These are phyloP conservation scores for Ormia ochracea DNA, from an alignment of 2,888 invertebrate genomes.

Conservation along the genomic window DNA sequence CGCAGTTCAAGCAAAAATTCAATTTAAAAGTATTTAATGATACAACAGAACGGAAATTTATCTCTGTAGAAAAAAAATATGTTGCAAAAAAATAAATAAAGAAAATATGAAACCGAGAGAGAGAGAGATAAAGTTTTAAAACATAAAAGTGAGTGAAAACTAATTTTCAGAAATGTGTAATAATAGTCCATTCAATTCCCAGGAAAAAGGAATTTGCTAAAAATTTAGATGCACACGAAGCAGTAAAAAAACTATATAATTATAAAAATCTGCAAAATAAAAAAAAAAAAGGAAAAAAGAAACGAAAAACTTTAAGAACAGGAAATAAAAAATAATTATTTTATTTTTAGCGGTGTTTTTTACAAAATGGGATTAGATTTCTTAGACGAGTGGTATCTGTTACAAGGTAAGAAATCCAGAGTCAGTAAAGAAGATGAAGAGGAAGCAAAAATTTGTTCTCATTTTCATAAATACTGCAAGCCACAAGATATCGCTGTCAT, in stretches of 20 bases:
- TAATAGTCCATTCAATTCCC: slow-evolving; percentile 24
- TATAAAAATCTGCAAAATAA: not conserved
- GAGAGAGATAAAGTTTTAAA: not conserved
- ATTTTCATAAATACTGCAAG: not conserved
- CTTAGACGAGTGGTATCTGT: slow-evolving; percentile 76
- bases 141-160: slow-evolving; percentile 23
- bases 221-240: slow-evolving; percentile 11
- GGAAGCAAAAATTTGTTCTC: not conserved
- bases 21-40: slow-evolving; percentile 17
- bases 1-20: slow-evolving; percentile 27
- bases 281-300: not conserved
- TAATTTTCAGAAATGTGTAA: slow-evolving; percentile 22
- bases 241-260: not conserved
- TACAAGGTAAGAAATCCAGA: slow-evolving; percentile 72
- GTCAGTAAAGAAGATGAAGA: not conserved
- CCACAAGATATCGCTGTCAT: not conserved
- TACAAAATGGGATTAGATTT: slow-evolving; percentile 70
- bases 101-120: too few species aligned
- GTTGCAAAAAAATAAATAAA: not conserved
- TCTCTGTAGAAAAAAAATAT: not conserved
- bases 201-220: slow-evolving; percentile 6
- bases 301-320: not conserved
- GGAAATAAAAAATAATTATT: too few species aligned
- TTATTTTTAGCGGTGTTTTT: too few species aligned
- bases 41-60: slow-evolving; percentile 1